Evolutionary conservation across 2,797 vertebrate genomes (phyloP), one percentile per base, ranked within the genome.

Genomic region (Poecilia velifera): DNA sequence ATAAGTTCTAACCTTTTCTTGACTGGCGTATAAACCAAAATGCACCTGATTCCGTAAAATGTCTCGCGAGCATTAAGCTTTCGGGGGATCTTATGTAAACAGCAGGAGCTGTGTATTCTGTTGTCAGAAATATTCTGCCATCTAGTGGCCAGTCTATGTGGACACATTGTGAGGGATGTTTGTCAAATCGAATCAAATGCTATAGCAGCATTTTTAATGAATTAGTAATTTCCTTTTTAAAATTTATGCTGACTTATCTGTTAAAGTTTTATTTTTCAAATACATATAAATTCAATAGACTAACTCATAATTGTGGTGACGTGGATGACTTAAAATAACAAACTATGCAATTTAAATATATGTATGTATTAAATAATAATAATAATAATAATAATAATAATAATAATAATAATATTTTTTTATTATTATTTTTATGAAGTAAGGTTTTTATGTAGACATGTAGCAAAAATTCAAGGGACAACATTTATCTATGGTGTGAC

Each of bases 61-160:
- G 16, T 34, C 78, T 7, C 13, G 3, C 49, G 39, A 34, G 22
- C 45, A 1, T 22, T 79, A 9, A 47, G 14, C 6, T 47, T 47
- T 47, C 18, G 31, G 12, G 45, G 41, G 13, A n/a, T 47, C 28
- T 47, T 31, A 10, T 1, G 22, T 72, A 49, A 47, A 72, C 3
- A 34, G 7, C 9, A 47, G 28, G 45, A 6, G 8, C 16, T 47
- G 5, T 49, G 6, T 45, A 13, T 7, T 64, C 45, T 51, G 12
- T 81, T 45, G 5, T 82, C 79, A 73, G 87, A 74, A 31, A 3
- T 49, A 86, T 78, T n/a, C 76, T 87, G 93, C 88, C 93, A 93
- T 80, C 93, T 93, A 88, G 91, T 89, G 93, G 91, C 0, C 28
- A 64, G 34, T 31, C 31, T 62, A 18, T 18, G 31, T 8, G 18